phyloP scores from a whole-genome alignment of 1,140 invertebrate species.

The Drosophila orena region DNA sequence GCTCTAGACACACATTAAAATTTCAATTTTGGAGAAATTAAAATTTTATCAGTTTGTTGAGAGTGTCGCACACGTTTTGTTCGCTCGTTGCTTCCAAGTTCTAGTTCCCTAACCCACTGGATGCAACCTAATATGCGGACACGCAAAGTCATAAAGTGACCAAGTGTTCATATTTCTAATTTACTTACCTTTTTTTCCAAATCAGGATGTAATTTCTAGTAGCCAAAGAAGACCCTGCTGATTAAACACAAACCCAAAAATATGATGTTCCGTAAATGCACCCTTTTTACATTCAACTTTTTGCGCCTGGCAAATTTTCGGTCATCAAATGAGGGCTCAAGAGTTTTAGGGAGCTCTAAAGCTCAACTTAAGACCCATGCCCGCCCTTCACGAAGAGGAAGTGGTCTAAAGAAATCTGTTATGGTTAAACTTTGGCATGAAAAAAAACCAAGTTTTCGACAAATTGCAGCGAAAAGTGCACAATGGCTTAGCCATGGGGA shows the following conservation, averaged over 20 bases:
- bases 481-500: conserved; percentile 63
- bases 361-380: conserved; percentile 6
- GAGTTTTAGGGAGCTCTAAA: conserved; percentile 20
- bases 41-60: conserved; percentile 70
- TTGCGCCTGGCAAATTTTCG: conserved; percentile 21
- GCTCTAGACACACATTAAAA: conserved; percentile 71
- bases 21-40: conserved; percentile 73
- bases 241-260: background rate
- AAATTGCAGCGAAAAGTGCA: conserved; percentile 79
- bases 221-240: background rate
- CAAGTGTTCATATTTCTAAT: background rate
- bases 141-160: conserved; percentile 39
- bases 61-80: conserved; percentile 35
- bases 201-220: too few relatives aligned
- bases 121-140: conserved; percentile 9
- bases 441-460: conserved; percentile 61
- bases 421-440: conserved; percentile 71
- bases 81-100: conserved; percentile 7
- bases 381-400: conserved; percentile 8
- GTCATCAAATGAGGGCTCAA: conserved; percentile 28
- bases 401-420: conserved; percentile 69
- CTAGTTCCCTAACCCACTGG: background rate
- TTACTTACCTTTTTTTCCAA: too few relatives aligned
- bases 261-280: conserved; percentile 6
- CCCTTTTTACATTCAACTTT: background rate